These are phyloP conservation scores for Diglossa cyanea DNA, from an alignment of 2,797 vertebrate genomes.

Conservation along the genomic window DNA sequence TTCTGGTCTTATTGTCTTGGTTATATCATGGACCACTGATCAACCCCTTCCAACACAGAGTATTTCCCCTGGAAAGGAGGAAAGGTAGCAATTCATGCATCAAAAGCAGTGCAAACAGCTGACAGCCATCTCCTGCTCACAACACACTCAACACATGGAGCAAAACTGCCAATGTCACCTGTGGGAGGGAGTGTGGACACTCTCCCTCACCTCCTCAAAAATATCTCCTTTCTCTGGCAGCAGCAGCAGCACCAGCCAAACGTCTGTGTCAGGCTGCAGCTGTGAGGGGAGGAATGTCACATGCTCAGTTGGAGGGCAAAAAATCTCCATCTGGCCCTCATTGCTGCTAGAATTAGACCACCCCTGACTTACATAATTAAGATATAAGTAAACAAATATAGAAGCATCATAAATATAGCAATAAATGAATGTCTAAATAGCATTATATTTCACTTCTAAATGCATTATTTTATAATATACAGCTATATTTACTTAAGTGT, in stretches of 20 bases:
- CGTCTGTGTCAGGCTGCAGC: not conserved
- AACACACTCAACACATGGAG: not conserved
- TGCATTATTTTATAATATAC: not conserved
- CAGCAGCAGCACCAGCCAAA: not conserved
- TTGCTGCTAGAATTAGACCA: conserved; percentile 18
- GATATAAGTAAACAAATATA: conserved; percentile 15
- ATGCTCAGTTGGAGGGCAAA: not conserved
- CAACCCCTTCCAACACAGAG: not conserved
- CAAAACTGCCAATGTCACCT: not conserved
- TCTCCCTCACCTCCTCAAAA: not conserved
- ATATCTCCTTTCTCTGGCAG: not conserved
- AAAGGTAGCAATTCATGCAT: not conserved
- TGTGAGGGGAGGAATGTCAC: conserved; percentile 17
- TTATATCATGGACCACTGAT: not conserved
- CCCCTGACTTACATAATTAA: not conserved
- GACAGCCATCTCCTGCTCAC: not conserved
- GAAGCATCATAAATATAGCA: not conserved
- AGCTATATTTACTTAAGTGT: not conserved
- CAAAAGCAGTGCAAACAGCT: not conserved
- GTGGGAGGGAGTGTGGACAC: not conserved
- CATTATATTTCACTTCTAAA: not conserved
- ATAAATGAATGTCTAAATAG: not conserved
- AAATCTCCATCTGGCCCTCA: conserved; percentile 28
- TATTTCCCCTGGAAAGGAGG: not conserved
- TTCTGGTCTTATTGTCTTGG: not conserved